Evolutionary conservation across 2,888 invertebrate genomes (phyloP).

Genomic region (Tinea trinotella): DNA sequence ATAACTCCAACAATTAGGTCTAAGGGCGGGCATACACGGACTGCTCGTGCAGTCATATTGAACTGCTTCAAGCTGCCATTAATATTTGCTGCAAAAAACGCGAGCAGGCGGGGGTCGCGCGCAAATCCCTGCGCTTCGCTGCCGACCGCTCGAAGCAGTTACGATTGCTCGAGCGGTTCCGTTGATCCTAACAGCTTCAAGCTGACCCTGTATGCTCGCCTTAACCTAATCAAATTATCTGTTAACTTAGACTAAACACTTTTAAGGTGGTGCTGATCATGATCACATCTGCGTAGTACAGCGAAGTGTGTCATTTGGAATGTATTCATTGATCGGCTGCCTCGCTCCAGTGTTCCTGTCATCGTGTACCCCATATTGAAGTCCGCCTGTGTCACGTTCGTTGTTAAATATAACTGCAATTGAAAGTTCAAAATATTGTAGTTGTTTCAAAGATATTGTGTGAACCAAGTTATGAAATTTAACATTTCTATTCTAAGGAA

Average conservation of each 20-base stretch:
- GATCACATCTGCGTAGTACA: slow-evolving; percentile 85
- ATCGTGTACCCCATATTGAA: slow-evolving; percentile 93
- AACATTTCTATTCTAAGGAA: too few relatives aligned
- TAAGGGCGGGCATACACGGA: not conserved
- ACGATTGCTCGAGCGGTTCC: not conserved
- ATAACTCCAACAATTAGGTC: too few relatives aligned
- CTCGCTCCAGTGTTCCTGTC: slow-evolving; percentile 88
- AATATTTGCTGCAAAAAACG: not conserved
- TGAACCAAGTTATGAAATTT: too few relatives aligned
- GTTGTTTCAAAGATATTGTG: too few relatives aligned
- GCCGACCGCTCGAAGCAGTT: not conserved
- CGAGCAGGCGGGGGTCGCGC: not conserved
- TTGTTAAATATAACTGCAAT: slow-evolving; percentile 81
- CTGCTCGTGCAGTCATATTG: not conserved
- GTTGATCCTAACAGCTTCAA: too few relatives aligned
- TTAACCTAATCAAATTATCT: too few relatives aligned
- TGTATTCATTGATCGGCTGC: slow-evolving; percentile 80
- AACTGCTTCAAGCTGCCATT: not conserved
- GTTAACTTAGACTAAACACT: slow-evolving; percentile 27
- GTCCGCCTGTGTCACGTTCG: slow-evolving; percentile 87
- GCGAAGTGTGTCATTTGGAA: slow-evolving; percentile 92
- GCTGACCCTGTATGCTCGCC: too few relatives aligned
- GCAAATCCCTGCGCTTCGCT: not conserved
- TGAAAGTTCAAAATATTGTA: too few relatives aligned
- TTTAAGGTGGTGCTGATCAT: slow-evolving; percentile 73